These are phyloP conservation scores for Lysandra bellargus DNA, from an alignment of 2,888 invertebrate genomes.

Conservation along the genomic window DNA sequence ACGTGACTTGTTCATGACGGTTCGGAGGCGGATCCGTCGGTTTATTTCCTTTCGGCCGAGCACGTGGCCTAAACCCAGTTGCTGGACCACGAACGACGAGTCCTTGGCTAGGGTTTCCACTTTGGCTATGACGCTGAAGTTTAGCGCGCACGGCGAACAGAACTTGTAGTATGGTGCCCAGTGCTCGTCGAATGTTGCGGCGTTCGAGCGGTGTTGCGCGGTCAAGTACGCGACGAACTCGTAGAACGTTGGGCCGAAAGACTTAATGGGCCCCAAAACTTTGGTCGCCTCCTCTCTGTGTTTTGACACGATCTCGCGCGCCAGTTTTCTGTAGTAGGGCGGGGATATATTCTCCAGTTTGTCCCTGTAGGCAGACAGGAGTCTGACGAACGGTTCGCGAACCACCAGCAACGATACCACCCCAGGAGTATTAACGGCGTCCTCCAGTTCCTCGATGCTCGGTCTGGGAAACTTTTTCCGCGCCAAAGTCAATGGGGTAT, in stretches of 20 bases:
- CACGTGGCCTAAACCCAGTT: slow-evolving; percentile 79
- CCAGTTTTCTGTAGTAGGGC: slow-evolving; percentile 85
- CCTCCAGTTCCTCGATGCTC: slow-evolving; percentile 80
- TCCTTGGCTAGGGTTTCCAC: slow-evolving; percentile 82
- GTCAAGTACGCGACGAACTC: slow-evolving; percentile 86
- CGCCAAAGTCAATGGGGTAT: slow-evolving; percentile 84
- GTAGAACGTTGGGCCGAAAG: slow-evolving; percentile 82
- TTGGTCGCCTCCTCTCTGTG: slow-evolving; percentile 71
- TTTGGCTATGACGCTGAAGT: slow-evolving; percentile 83
- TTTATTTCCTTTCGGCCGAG: slow-evolving; percentile 71
- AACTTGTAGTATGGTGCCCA: slow-evolving; percentile 84
- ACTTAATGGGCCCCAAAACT: slow-evolving; percentile 60
- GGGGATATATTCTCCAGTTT: slow-evolving; percentile 86
- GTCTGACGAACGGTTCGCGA: slow-evolving; percentile 86
- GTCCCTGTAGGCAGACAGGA: slow-evolving; percentile 86
- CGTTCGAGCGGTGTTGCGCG: slow-evolving; percentile 77
- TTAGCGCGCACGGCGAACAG: slow-evolving; percentile 84
- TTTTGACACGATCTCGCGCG: slow-evolving; percentile 82
- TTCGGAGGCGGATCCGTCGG: slow-evolving; percentile 73
- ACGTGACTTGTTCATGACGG: slow-evolving; percentile 76
- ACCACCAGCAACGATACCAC: slow-evolving; percentile 85
- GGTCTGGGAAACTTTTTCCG: slow-evolving; percentile 85
- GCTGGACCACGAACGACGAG: slow-evolving; percentile 80
- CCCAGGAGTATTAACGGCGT: slow-evolving; percentile 80
- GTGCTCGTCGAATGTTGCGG: slow-evolving; percentile 81